A percentile compares a stretch with the other conserved stretches of the same genome.
Conservation (phyloP, 1,140 invertebrate species). For the Hetaerina americana region DNA sequence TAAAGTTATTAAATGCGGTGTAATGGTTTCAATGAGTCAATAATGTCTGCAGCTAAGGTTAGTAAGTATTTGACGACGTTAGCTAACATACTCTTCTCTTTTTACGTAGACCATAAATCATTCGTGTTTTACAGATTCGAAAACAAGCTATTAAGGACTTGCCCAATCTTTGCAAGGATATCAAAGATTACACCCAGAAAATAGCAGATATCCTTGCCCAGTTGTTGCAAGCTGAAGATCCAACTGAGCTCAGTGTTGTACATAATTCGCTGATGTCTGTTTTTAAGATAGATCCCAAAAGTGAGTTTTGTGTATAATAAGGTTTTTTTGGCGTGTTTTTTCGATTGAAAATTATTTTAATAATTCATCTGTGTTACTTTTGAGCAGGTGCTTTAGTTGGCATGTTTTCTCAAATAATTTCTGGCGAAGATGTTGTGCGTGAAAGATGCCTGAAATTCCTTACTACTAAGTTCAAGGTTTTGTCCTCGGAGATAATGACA, state of each 20-base stretch:
- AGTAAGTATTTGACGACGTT: too few species aligned
- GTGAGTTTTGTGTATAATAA: slow-evolving; percentile 22
- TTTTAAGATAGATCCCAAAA: slow-evolving; percentile 47
- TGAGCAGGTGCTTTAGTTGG: slow-evolving; percentile 56
- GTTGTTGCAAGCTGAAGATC: slow-evolving; percentile 72
- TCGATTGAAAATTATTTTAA: not conserved
- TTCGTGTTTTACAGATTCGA: slow-evolving; percentile 53
- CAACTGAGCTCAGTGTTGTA: slow-evolving; percentile 63
- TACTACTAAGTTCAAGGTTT: slow-evolving; percentile 62
- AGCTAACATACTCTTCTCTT: too few species aligned
- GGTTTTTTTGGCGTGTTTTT: slow-evolving; percentile 1
- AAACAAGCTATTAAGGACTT: slow-evolving; percentile 93
- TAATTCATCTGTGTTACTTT: slow-evolving; percentile 13
- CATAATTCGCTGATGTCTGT: slow-evolving; percentile 52
- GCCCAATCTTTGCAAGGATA: slow-evolving; percentile 73
- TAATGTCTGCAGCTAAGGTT: too few species aligned
- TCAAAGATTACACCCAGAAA: slow-evolving; percentile 66
- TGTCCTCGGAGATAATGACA: slow-evolving; percentile 63
- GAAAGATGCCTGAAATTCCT: slow-evolving; percentile 85
- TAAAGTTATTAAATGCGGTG: too few species aligned
- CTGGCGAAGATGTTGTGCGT: slow-evolving; percentile 57
- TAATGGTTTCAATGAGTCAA: too few species aligned
- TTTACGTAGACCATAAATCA: slow-evolving; percentile 3
- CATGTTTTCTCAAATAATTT: slow-evolving; percentile 74
- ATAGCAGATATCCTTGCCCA: slow-evolving; percentile 88